Percentiles rank a stretch among this genome's conserved stretches.
phyloP scores from a whole-genome alignment of 2,797 vertebrate species.

The Pseudotriccus pelzelni region DNA sequence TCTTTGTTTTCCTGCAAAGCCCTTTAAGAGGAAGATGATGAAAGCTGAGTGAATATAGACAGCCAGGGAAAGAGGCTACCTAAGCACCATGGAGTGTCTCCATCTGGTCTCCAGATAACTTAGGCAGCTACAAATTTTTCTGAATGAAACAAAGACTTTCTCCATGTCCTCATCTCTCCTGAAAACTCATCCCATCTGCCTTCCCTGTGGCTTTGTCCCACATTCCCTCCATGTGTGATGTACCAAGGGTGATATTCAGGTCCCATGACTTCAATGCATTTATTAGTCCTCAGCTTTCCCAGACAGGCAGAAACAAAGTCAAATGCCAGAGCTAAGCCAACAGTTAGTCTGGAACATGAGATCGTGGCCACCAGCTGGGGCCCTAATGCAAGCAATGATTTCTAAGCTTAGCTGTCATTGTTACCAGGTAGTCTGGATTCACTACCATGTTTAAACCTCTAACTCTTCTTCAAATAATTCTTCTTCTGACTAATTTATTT shows the following conservation, averaged over 20 bases:
- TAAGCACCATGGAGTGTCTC: neutral
- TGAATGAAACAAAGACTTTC: neutral
- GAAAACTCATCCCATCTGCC: neutral
- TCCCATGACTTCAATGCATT: neutral
- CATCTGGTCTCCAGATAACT: neutral
- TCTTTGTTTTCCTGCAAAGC: neutral
- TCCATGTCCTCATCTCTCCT: neutral
- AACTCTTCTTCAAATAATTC: neutral
- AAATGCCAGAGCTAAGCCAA: neutral
- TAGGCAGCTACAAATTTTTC: neutral
- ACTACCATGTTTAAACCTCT: neutral
- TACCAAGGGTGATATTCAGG: rapidly evolving
- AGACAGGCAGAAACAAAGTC: neutral
- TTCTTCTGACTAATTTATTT: neutral
- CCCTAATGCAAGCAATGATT: neutral
- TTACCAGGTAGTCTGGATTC: neutral
- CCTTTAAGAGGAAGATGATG: neutral
- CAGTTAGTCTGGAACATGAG: neutral
- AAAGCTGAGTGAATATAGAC: neutral
- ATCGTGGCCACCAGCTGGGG: neutral
- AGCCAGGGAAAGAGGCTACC: neutral
- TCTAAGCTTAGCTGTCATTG: neutral
- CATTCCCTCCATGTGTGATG: rapidly evolving
- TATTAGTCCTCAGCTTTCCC: neutral
- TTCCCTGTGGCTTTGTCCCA: neutral